Percentiles rank a stretch among this genome's conserved stretches.
phyloP scores from a whole-genome alignment of 2,113 vertebrate species.

The Enhydra lutris region DNA sequence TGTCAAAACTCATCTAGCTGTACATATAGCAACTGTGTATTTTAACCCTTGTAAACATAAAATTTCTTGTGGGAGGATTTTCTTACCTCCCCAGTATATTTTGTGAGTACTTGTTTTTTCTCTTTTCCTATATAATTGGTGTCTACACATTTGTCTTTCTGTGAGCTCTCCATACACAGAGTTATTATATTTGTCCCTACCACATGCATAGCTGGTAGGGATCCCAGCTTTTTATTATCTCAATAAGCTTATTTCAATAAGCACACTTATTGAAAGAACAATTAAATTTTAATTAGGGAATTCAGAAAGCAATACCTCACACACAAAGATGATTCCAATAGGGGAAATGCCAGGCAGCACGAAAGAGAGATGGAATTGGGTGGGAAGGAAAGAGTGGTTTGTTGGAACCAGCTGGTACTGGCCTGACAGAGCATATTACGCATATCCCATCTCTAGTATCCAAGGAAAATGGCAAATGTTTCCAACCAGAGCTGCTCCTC shows the following conservation, averaged over 20 bases:
- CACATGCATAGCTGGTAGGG: not conserved
- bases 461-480: not conserved
- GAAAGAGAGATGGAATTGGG: no score
- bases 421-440: not conserved
- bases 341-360: not conserved
- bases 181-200: not conserved
- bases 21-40: not conserved
- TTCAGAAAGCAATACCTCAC: not conserved
- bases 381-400: not conserved
- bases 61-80: not conserved
- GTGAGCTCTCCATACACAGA: not conserved
- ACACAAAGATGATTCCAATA: not conserved
- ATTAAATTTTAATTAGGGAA: not conserved
- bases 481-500: no score
- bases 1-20: not conserved
- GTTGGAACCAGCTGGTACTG: not conserved
- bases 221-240: no score
- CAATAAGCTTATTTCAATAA: no score
- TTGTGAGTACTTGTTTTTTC: not conserved
- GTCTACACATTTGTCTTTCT: not conserved
- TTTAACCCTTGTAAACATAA: not conserved
- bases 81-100: not conserved
- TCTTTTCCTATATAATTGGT: not conserved
- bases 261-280: not conserved
- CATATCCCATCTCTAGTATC: no score